Conservation (phyloP, 92 coral and sea anemone genomes). For the Phenganax marumi region DNA sequence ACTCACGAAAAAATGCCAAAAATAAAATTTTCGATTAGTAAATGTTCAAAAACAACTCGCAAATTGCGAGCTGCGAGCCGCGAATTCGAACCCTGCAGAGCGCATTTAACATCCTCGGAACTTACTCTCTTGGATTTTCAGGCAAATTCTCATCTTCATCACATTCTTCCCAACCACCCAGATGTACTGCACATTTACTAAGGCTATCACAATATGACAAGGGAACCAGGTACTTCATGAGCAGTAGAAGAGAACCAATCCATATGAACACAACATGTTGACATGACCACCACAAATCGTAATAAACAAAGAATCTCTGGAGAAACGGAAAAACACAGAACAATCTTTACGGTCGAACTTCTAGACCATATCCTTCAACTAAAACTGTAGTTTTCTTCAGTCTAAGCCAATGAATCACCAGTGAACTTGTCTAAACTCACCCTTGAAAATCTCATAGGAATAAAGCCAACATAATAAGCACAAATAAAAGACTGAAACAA, state of each 20-base stretch:
- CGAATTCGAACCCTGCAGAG: too few relatives aligned
- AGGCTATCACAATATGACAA: conserved; percentile 87
- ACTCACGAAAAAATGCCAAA: too few relatives aligned
- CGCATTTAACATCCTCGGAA: background rate
- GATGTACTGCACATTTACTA: conserved; percentile 91
- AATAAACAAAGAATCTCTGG: conserved; percentile 87
- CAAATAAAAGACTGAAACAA: conserved; percentile 89
- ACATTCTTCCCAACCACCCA: conserved; percentile 56
- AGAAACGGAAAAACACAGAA: conserved; percentile 20
- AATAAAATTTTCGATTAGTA: too few relatives aligned
- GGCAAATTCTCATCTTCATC: conserved; percentile 19
- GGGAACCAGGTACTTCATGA: conserved; percentile 87
- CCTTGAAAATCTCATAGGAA: conserved; percentile 99
- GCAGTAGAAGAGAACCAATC: conserved; percentile 85
- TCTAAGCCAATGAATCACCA: background rate
- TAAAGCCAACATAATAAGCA: conserved; percentile 91
- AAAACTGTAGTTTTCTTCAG: background rate
- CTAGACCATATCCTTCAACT: too few relatives aligned
- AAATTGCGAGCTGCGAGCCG: too few relatives aligned
- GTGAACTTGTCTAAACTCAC: conserved; percentile 48
- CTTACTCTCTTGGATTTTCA: conserved; percentile 35
- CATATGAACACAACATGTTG: conserved; percentile 91
- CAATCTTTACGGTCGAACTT: background rate
- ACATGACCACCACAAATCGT: conserved; percentile 98
- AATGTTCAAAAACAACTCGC: too few relatives aligned